phyloP scores from a whole-genome alignment of 2,797 vertebrate species.

The Alauda arvensis region DNA sequence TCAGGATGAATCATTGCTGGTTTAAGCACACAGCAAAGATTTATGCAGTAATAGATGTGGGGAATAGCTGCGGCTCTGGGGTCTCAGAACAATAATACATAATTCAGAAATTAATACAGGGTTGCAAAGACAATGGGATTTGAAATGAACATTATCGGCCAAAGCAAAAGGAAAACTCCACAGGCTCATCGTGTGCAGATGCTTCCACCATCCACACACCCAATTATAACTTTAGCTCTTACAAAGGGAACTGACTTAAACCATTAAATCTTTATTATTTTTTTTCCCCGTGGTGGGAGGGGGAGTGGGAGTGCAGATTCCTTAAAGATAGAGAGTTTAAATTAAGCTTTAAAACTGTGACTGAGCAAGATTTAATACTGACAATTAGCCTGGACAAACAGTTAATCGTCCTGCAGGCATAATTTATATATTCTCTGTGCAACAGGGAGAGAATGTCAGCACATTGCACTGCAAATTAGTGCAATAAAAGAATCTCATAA shows the following conservation, averaged over 20 bases:
- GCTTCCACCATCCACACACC: conserved; percentile 29
- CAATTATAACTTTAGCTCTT: conserved; percentile 52
- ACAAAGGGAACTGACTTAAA: conserved; percentile 51
- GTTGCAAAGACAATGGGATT: conserved; percentile 59
- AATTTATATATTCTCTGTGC: conserved; percentile 63
- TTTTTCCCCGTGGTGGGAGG: conserved; percentile 15
- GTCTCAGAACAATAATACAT: conserved; percentile 62
- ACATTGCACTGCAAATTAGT: conserved; percentile 41
- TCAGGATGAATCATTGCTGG: conserved; percentile 29
- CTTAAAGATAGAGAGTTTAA: conserved; percentile 72
- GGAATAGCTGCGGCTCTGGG: conserved; percentile 40
- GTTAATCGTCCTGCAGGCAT: conserved; percentile 60
- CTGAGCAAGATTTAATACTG: conserved; percentile 68
- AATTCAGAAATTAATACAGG: conserved; percentile 59
- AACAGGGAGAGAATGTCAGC: conserved; percentile 48
- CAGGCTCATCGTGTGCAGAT: conserved; percentile 18
- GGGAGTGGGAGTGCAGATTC: conserved; percentile 57
- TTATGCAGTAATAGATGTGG: conserved; percentile 40
- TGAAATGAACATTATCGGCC: conserved; percentile 33
- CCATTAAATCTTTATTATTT: conserved; percentile 65
- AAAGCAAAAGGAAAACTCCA: conserved; percentile 28
- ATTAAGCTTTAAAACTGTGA: conserved; percentile 72
- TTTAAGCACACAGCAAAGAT: conserved; percentile 49
- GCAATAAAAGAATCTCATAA: conserved; percentile 56
- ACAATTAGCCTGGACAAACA: conserved; percentile 72